Evolutionary conservation across 1,140 invertebrate genomes (phyloP).

Genomic region (Drosophila murphyi): DNA sequence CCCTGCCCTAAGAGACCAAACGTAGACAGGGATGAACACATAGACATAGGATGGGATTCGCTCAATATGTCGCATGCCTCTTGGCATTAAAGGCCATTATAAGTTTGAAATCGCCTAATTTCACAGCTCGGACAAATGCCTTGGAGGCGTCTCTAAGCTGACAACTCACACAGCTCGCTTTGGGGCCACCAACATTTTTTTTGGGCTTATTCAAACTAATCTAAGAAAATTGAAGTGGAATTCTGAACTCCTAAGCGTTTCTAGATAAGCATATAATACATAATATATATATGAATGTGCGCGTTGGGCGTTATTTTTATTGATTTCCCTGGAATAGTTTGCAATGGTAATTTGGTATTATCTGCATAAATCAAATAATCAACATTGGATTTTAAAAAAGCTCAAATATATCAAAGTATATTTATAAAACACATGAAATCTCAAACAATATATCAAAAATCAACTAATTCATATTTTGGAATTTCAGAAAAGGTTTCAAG

Average conservation of each 20-base stretch:
- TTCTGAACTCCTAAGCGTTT: slow-evolving; percentile 39
- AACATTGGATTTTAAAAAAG: too few relatives aligned
- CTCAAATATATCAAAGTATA: too few relatives aligned
- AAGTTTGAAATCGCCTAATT: slow-evolving; percentile 11
- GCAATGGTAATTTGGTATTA: too few relatives aligned
- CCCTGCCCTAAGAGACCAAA: slow-evolving; percentile 3
- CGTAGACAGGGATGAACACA: background rate
- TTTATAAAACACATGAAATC: too few relatives aligned
- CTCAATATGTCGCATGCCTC: slow-evolving; percentile 54
- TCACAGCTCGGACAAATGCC: slow-evolving; percentile 18
- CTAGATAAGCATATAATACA: background rate
- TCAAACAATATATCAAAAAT: too few relatives aligned
- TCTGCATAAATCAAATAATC: too few relatives aligned
- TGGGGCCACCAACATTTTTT: slow-evolving; percentile 22
- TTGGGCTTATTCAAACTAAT: slow-evolving; percentile 28
- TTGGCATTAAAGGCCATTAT: slow-evolving; percentile 34
- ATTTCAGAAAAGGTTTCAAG: too few relatives aligned
- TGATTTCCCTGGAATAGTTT: too few relatives aligned
- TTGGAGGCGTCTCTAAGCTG: slow-evolving; percentile 8
- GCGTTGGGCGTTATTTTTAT: too few relatives aligned
- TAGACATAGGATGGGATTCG: slow-evolving; percentile 55
- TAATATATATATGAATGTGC: too few relatives aligned
- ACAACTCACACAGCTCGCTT: background rate
- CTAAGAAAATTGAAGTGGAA: slow-evolving; percentile 42
- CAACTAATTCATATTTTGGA: too few relatives aligned